Base-by-base conservation (phyloP, 1,140 invertebrate species). In the Paracyclopina nana region DNA sequence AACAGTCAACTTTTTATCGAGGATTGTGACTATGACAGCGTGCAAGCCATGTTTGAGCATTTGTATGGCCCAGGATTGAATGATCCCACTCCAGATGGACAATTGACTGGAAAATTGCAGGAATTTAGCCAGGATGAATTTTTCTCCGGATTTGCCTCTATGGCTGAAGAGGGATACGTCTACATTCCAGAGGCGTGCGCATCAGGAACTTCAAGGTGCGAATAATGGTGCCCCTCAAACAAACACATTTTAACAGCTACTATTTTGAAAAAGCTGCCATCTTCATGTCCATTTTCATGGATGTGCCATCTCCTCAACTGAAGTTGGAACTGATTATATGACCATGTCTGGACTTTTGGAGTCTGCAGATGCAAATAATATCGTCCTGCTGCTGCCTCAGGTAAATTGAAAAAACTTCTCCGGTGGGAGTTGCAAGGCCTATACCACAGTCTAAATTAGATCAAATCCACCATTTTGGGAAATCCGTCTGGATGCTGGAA, bases 361-460 rank as follows among this genome's bases (percentile, higher is more conserved):
- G 50, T 61, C 63, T 2, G 62, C 57, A 12, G 63, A 64, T 43
- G 41, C 59, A n/a, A 64, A 64, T 43, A 56, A 62, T 53, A 61
- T 63, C 53, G 61, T 64, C 44, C 60, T 64, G 22, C 56, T 64
- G 1, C 63, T 62, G 53, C 63, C 63, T 2, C 63, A 64, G 52
- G 58, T 55, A 3, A 30, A 40, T 26, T n/a, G 41, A 16, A 28
- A 38, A 38, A 3, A 38, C 3, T n/a, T n/a, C n/a, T n/a, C n/a
- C n/a, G n/a, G n/a, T n/a, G n/a, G n/a, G n/a, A n/a, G n/a, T n/a
- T n/a, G n/a, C n/a, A 4, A 8, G 20, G n/a, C 9, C 20, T 38
- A n/a, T 38, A 14, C 14, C 8, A n/a, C 9, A 16, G 14, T 2
- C 34, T 38, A 16, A 16, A 16, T 38, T 20, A 38, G 34, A 38